A percentile compares a stretch with the other conserved stretches of the same genome.
These are phyloP conservation scores for Lethenteron camtschaticum DNA, from an alignment of 2,113 vertebrate species.

Conservation along the genomic window DNA sequence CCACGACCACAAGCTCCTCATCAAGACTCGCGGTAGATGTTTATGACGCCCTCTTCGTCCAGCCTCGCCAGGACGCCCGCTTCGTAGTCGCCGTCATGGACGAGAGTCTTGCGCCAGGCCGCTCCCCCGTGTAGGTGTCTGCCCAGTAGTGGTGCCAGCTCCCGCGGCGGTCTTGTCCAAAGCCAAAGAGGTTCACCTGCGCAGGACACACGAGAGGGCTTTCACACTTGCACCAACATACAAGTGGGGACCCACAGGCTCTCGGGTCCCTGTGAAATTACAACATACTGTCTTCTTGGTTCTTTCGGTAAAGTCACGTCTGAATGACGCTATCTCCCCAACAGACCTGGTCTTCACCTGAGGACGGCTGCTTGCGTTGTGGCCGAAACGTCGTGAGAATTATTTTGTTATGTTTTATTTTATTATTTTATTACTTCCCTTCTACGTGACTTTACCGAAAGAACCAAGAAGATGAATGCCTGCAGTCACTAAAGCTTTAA, in stretches of 20 bases:
- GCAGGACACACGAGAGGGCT: neutral
- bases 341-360: too few species aligned
- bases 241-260: neutral
- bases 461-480: too few species aligned
- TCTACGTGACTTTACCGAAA: too few species aligned
- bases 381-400: too few species aligned
- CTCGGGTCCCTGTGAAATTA: neutral
- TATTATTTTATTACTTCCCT: too few species aligned
- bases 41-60: constrained; percentile 60
- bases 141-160: constrained; percentile 99
- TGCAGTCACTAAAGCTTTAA: neutral
- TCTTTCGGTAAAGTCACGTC: neutral
- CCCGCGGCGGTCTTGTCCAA: constrained; percentile 68
- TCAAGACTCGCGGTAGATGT: constrained; percentile 36
- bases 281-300: neutral
- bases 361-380: too few species aligned
- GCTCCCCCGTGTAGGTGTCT: constrained; percentile 91
- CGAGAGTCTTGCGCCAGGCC: constrained; percentile 66
- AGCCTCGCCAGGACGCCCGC: constrained; percentile 69
- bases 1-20: too few species aligned
- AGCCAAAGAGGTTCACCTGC: constrained; percentile 89
- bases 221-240: neutral
- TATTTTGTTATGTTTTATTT: too few species aligned
- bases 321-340: too few species aligned
- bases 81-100: constrained; percentile 83